phyloP scores from a whole-genome alignment of 2,797 vertebrate genomes.

The Microchirus variegatus region DNA sequence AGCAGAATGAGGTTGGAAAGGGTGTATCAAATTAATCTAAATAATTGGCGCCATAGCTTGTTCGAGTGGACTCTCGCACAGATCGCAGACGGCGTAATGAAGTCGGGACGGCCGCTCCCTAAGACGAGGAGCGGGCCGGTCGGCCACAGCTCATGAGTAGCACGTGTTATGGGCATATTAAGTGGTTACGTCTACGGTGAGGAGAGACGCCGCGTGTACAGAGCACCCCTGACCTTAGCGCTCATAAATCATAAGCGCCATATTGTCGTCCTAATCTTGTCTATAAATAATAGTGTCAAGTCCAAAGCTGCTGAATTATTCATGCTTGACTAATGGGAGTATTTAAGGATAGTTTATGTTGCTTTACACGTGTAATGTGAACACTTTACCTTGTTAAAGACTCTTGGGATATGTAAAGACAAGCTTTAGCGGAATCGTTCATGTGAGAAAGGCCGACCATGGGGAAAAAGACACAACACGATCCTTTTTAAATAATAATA shows the following conservation, averaged over 20 bases:
- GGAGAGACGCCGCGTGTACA: constrained; percentile 21
- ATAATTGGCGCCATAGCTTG: constrained; percentile 69
- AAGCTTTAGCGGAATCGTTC: constrained; percentile 8
- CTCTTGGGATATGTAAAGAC: constrained; percentile 22
- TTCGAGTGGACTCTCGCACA: constrained; percentile 50
- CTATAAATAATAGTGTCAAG: constrained; percentile 52
- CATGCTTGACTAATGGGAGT: constrained; percentile 52
- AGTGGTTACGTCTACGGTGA: constrained; percentile 34
- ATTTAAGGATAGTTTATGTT: constrained; percentile 47
- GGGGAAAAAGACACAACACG: background rate
- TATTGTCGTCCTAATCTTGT: constrained; percentile 46
- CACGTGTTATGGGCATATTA: constrained; percentile 30
- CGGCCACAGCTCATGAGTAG: constrained; percentile 22
- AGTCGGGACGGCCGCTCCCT: constrained; percentile 39
- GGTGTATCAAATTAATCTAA: constrained; percentile 74
- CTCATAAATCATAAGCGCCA: constrained; percentile 62
- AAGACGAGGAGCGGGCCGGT: constrained; percentile 20
- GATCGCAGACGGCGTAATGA: constrained; percentile 59
- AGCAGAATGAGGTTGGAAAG: constrained; percentile 64
- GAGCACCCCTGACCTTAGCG: constrained; percentile 23
- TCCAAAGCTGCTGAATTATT: constrained; percentile 52
- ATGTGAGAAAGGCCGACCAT: constrained; percentile 6
- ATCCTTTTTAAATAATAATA: background rate
- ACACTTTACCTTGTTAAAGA: constrained; percentile 31
- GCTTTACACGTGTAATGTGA: constrained; percentile 36